Evolutionary conservation across 2,888 invertebrate genomes (phyloP), one percentile per base, ranked within the genome.

Genomic region (Nymphalis urticae): DNA sequence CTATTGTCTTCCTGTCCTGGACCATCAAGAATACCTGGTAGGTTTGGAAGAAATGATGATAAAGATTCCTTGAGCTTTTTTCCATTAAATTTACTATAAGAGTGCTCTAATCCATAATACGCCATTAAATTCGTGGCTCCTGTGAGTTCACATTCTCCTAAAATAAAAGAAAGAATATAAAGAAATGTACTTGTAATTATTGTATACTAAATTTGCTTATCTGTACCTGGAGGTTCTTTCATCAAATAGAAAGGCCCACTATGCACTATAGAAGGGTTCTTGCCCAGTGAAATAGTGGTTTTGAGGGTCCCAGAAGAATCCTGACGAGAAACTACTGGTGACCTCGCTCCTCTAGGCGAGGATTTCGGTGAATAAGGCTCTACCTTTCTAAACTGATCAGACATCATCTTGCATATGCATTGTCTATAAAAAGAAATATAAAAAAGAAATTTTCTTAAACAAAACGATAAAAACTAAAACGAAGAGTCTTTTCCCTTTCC

Each of bases 191-290:
- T 19, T 8, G 21, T 2, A 21, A 19, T 59, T 21, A 47, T n/a
- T 47, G 2, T 42, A 21, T 59, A 42, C 9, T 32, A 2, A 16
- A 59, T n/a, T 17, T 48, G 9, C 47, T 53, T 32, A 62, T 13
- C 19, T 82, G 82, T 93, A 97, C 97, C 96, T 93, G 97, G 97
- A 83, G 97, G 97, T 92, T 98, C 98, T 94, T 98, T 98, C 96
- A 98, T 97, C 88, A 99, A 96, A 94, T 99, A 99, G 93, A 99
- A 99, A 81, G 98, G 98, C 82, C 98, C 98, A 93, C 97, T 97
- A 89, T 98, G 98, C 90, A 98, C 97, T 80, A 99, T 98, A 70
- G 98, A 97, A 69, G 99, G 98, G 87, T 98, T 98, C 92, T 98
- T 98, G 78, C 98, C 98, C 77, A 99, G 93, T 75, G 98, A 97